Evolutionary conservation across 2,888 invertebrate genomes (phyloP).

Genomic region (Parnassius mnemosyne): DNA sequence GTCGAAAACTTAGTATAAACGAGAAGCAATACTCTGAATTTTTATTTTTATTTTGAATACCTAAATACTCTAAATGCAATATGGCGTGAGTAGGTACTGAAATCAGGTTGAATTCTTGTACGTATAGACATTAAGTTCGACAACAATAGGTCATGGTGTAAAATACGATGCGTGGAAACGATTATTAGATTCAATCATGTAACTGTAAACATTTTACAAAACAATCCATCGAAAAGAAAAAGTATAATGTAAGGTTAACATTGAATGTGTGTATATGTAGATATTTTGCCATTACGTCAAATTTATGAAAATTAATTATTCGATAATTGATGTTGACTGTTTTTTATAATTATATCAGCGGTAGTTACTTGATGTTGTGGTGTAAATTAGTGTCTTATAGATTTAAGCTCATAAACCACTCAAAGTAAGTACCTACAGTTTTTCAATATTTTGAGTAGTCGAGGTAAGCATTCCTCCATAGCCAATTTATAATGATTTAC

Average conservation of each 20-base stretch:
- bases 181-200: constrained; percentile 45
- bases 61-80: constrained; percentile 66
- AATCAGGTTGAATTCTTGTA: constrained; percentile 37
- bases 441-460: constrained; percentile 22
- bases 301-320: constrained; percentile 75
- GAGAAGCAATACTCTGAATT: constrained; percentile 79
- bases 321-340: constrained; percentile 81
- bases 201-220: constrained; percentile 49
- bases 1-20: constrained; percentile 77
- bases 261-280: constrained; percentile 72
- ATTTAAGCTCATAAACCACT: constrained; percentile 64
- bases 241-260: constrained; percentile 51
- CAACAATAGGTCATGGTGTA: constrained; percentile 5
- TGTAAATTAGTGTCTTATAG: constrained; percentile 80
- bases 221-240: constrained; percentile 56
- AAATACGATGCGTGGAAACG: constrained; percentile 12
- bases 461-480: constrained; percentile 20
- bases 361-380: constrained; percentile 82
- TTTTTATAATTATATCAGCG: constrained; percentile 79
- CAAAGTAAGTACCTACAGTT: constrained; percentile 50
- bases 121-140: constrained; percentile 9
- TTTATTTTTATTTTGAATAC: constrained; percentile 59
- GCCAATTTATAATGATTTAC: constrained; percentile 4
- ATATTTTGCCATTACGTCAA: constrained; percentile 77
- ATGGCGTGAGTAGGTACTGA: constrained; percentile 45